Percentiles rank a stretch among this genome's conserved stretches.
These are phyloP conservation scores for Azorinus chamasolen DNA, from an alignment of 2,888 invertebrate genomes.

Conservation along the genomic window DNA sequence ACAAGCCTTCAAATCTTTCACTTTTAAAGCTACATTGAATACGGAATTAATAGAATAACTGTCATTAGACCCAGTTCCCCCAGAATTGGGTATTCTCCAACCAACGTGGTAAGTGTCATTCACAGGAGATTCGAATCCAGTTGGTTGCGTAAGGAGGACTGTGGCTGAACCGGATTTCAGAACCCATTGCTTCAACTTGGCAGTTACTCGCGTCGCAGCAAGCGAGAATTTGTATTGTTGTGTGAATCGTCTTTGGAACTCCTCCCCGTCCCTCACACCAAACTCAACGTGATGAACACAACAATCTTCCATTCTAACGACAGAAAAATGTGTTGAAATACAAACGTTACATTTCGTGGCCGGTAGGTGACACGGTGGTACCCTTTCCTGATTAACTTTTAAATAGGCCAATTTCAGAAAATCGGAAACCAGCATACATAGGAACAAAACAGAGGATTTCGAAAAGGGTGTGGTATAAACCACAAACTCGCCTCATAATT, in stretches of 20 bases:
- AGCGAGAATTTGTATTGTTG: conserved; percentile 78
- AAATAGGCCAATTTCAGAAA: no score
- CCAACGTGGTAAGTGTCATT: conserved; percentile 55
- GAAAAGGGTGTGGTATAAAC: no score
- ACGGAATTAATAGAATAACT: conserved; percentile 81
- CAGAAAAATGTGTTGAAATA: no score
- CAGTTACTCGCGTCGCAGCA: conserved; percentile 67
- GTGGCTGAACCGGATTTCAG: conserved; percentile 76
- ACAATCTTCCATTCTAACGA: conserved; percentile 65
- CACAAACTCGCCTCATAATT: no score
- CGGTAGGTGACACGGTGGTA: no score
- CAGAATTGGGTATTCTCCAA: conserved; percentile 2
- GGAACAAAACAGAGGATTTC: no score
- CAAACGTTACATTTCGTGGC: no score
- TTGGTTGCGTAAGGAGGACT: conserved; percentile 80
- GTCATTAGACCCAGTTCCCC: background rate
- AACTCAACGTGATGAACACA: conserved; percentile 85
- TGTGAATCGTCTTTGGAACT: conserved; percentile 70
- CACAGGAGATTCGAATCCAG: conserved; percentile 16
- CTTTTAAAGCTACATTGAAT: conserved; percentile 86
- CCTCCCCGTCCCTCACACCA: conserved; percentile 79
- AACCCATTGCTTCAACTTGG: conserved; percentile 75
- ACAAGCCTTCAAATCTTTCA: conserved; percentile 80
- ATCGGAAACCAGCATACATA: no score
- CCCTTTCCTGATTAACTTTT: no score